These are phyloP conservation scores for Mastacembelus armatus DNA, from an alignment of 2,797 vertebrate genomes.

Conservation along the genomic window DNA sequence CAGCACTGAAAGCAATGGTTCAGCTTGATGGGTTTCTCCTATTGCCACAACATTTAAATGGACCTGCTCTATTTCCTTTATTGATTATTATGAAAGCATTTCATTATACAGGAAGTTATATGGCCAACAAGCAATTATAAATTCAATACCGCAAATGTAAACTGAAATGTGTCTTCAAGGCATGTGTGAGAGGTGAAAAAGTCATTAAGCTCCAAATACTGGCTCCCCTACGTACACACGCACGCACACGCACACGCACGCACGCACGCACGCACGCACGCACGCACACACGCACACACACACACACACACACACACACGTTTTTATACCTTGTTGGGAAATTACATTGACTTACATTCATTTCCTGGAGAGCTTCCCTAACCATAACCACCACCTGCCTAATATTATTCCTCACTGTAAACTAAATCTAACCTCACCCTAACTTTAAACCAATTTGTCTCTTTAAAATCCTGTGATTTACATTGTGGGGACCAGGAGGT, in stretches of 20 bases:
- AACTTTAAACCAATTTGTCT: too few relatives aligned
- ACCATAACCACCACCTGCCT: too few relatives aligned
- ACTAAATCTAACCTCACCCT: too few relatives aligned
- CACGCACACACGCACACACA: constrained; percentile 23
- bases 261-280: too few relatives aligned
- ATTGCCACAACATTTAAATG: constrained; percentile 76
- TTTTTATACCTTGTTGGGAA: too few relatives aligned
- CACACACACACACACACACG: constrained; percentile 25
- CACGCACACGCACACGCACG: too few relatives aligned
- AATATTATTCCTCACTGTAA: too few relatives aligned
- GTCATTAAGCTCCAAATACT: constrained; percentile 54
- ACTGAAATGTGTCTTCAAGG: constrained; percentile 77
- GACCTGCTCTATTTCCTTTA: constrained; percentile 80
- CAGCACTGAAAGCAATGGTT: constrained; percentile 58
- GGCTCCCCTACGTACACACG: constrained; percentile 21
- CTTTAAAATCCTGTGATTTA: too few relatives aligned
- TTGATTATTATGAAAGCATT: constrained; percentile 83
- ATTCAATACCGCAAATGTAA: constrained; percentile 80
- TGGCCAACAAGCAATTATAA: constrained; percentile 82
- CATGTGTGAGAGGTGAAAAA: constrained; percentile 63
- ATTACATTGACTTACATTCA: too few relatives aligned
- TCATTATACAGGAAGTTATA: constrained; percentile 81
- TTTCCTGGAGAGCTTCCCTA: too few relatives aligned
- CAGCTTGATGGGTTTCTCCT: constrained; percentile 71
- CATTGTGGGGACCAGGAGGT: too few relatives aligned